A percentile compares a stretch with the other conserved stretches of the same genome.
Conservation (phyloP, 2,888 invertebrate genomes). For the Ethmia dodecea region DNA sequence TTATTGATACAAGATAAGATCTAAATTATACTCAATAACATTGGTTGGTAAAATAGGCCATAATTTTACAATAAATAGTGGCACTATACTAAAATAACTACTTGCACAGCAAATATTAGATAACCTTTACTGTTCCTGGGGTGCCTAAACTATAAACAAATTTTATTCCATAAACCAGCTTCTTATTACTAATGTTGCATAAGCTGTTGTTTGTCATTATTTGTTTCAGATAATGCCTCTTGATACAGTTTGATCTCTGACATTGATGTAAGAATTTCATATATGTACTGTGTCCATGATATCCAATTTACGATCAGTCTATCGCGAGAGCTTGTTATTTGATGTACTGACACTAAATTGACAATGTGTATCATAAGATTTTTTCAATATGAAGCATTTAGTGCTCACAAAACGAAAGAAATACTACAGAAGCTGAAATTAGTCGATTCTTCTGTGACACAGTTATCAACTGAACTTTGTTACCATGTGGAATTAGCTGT, state of each 20-base stretch:
- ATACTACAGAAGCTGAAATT: conserved; percentile 73
- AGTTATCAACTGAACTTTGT: conserved; percentile 85
- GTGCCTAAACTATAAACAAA: too few relatives aligned
- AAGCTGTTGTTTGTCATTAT: conserved; percentile 59
- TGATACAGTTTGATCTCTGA: conserved; percentile 59
- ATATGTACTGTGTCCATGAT: conserved; percentile 22
- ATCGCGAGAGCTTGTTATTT: conserved; percentile 25
- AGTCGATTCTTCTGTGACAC: conserved; percentile 61
- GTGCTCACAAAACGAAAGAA: conserved; percentile 77
- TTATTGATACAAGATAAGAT: too few relatives aligned
- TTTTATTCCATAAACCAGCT: too few relatives aligned
- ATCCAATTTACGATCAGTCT: conserved; percentile 26
- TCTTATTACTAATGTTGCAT: conserved; percentile 52
- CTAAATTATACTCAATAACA: too few relatives aligned
- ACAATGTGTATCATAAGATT: conserved; percentile 78
- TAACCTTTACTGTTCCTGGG: too few relatives aligned
- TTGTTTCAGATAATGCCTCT: conserved; percentile 50
- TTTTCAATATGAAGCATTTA: conserved; percentile 79
- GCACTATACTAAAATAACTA: too few relatives aligned
- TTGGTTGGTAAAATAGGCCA: too few relatives aligned
- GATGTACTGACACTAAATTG: conserved; percentile 18
- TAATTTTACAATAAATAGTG: too few relatives aligned
- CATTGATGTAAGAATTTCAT: conserved; percentile 62
- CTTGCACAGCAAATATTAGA: too few relatives aligned
- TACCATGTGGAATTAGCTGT: conserved; percentile 84